Base-by-base conservation (phyloP, 1,140 invertebrate genomes). In the Eurosta solidaginis region DNA sequence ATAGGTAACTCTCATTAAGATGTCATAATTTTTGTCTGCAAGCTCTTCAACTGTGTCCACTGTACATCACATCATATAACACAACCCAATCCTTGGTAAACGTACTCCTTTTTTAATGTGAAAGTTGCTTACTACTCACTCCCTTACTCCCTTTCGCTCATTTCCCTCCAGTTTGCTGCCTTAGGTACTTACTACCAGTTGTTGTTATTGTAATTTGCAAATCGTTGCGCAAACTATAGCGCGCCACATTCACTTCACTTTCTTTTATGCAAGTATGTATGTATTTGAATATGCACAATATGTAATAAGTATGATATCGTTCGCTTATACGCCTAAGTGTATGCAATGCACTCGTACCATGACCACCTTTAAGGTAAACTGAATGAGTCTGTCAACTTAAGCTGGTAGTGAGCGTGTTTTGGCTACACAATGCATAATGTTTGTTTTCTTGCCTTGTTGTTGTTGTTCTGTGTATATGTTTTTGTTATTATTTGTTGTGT, bases 351-450 rank as follows among this genome's bases (percentile, higher is more conserved):
- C 33, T 68, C 33, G 6, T 68, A 42, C 59, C 59, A 68, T 68
- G 59, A 68, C 59, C 59, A 68, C 59, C 29, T 68, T 68, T 7
- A 68, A 68, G 59, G 59, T 68, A 68, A 68, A 68, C 59, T 68
- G 17, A 40, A 68, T 36, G 59, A 68, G 59, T 68, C 29, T 68
- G 59, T 68, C 59, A 68, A 68, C 59, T 33, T 9, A 7, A 47
- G 45, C 59, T n/a, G n/a, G 33, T 68, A n/a, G 27, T 54, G 10
- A 59, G 12, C 20, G 50, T 54, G 50, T 22, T 59, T 17, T 68
- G n/a, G 3, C 45, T 47, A 47, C 45, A 47, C 1, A 49, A 49
- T 52, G 49, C 49, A 27, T 52, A 14, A 68, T 40, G 59, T 68
- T 40, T 68, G 36, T 40, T 68, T 68, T 68, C 25, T 52, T 25